These are phyloP conservation scores for Acanthis flammea DNA, from an alignment of 2,797 vertebrate species.

Conservation along the genomic window DNA sequence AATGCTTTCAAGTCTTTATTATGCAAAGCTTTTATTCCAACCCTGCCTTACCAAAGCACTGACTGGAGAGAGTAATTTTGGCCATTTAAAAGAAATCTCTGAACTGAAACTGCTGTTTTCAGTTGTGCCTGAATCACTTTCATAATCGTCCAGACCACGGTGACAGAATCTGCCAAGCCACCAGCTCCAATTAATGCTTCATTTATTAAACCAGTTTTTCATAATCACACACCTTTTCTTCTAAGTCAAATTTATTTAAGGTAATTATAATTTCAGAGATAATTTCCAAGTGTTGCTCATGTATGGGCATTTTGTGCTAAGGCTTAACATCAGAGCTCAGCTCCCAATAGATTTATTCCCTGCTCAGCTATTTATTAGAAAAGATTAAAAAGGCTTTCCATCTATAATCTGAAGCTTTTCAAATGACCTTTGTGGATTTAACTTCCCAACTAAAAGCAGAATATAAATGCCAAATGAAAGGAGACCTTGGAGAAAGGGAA, in stretches of 20 bases:
- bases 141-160: rapidly evolving
- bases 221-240: neutral
- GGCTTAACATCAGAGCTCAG: neutral
- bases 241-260: neutral
- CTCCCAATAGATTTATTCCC: conserved; percentile 4
- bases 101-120: neutral
- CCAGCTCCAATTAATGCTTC: neutral
- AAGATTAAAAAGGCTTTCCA: conserved; percentile 44
- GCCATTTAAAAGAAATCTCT: neutral
- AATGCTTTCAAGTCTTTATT: neutral
- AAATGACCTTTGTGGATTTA: conserved; percentile 15
- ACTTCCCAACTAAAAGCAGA: neutral
- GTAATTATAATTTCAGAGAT: neutral
- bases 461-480: neutral
- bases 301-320: neutral
- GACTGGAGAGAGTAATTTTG: neutral
- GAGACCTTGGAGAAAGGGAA: neutral
- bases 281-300: neutral
- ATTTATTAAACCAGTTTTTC: neutral
- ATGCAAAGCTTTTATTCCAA: neutral
- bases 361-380: conserved; percentile 37
- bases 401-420: conserved; percentile 31
- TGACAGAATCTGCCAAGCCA: neutral
- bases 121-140: neutral
- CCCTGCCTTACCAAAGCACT: neutral